Base-by-base conservation (phyloP, 2,113 vertebrate genomes). In the Phaethornis superciliosus region DNA sequence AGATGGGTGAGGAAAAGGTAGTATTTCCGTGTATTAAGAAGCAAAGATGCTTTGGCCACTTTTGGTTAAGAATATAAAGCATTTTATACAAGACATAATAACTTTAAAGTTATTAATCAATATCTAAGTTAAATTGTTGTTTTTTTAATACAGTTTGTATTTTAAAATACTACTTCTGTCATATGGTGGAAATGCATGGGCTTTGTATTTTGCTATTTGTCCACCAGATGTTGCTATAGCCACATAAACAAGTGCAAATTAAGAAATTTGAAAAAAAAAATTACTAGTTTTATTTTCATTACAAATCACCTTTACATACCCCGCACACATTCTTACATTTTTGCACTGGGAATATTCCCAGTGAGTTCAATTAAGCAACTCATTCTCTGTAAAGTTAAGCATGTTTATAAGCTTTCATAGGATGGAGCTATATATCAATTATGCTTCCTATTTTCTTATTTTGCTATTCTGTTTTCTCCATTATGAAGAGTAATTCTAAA, bases 141-240 rank as follows among this genome's bases (percentile, higher is more conserved):
- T 7, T 59, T 70, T 78, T 56, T 9, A 81, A 74, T 26, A 0
- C 12, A 56, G 16, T 68, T 81, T 64, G 0, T 52, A 18, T 76
- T 94, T 91, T 32, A 37, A 79, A 89, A 42, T 52, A 20, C 30
- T 15, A 26, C 76, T 51, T 82, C 12, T 59, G 28, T 55, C 6
- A 7, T 13, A 15, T 12, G 6, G 19, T 69, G 21, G 33, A 40
- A 24, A 30, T 65, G n/a, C 24, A 6, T 1, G 2, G 22, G 23
- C 27, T 85, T 85, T 51, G 14, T 85, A 81, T 90, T 80, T 93
- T 93, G 10, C 15, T 37, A 0, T 47, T 88, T 94, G 82, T 88
- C 97, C 98, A 97, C 92, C 88, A 97, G 98, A 64, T 96, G 97
- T 2, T 83, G 95, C 94, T 98, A 8, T 85, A 95, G 75, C 80